Conservation (phyloP, 1,140 invertebrate genomes). For the Brachionus rotundiformis region DNA sequence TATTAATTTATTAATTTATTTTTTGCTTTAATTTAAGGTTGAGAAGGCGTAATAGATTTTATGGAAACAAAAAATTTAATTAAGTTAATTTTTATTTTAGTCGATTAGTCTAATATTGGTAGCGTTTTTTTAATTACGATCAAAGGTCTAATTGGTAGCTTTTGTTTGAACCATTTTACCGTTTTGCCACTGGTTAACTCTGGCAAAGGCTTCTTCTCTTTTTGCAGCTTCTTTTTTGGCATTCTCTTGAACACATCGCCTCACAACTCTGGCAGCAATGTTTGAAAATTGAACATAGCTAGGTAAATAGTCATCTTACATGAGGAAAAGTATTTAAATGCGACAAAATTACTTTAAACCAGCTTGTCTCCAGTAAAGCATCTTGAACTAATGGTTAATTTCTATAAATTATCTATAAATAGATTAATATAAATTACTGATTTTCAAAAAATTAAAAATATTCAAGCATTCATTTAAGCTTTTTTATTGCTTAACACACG, state of each 20-base stretch:
- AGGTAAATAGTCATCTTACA: conserved; percentile 52
- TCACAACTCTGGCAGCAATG: conserved; percentile 78
- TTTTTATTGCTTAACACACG: conserved; percentile 32
- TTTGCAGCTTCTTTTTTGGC: conserved; percentile 73
- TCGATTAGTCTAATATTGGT: conserved; percentile 15
- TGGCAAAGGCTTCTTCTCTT: conserved; percentile 74
- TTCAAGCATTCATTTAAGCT: conserved; percentile 43
- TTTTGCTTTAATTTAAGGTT: background rate
- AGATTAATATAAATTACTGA: background rate
- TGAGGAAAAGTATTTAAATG: too few species aligned
- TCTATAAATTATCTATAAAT: background rate
- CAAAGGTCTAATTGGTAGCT: conserved; percentile 60
- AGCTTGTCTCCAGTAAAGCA: conserved; percentile 53
- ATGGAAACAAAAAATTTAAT: background rate
- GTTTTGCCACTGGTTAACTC: conserved; percentile 80
- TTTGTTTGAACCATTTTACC: conserved; percentile 71
- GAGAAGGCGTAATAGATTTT: background rate
- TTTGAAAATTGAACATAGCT: conserved; percentile 91
- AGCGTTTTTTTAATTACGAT: background rate
- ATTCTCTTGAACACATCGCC: conserved; percentile 76
- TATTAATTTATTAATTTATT: too few species aligned
- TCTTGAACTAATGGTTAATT: background rate
- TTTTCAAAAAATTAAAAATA: conserved; percentile 5
- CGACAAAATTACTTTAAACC: conserved; percentile 46
- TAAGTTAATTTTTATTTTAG: background rate